Base-by-base conservation (phyloP, 1,140 invertebrate genomes). In the Alviniconcha marisindica region DNA sequence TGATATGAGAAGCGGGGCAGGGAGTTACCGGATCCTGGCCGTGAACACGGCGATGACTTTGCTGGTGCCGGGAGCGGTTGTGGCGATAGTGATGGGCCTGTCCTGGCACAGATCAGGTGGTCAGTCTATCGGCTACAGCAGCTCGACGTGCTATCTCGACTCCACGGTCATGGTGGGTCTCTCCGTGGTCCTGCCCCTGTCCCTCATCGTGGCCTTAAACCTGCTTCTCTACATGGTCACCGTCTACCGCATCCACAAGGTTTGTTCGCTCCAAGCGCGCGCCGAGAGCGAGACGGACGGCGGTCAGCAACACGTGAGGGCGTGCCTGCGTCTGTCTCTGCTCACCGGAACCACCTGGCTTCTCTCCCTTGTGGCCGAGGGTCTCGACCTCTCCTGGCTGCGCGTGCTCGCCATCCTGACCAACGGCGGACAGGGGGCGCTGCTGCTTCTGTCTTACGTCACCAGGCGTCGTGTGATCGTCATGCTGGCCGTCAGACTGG, bases 301-400 rank as follows among this genome's bases (percentile, higher is more conserved):
- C n/a, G 7, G 14, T 24, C 44, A n/a, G 24, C 76, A 82, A 12
- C 54, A 85, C 66, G 79, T 86, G 10, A 40, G 24, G 40, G 83
- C 87, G 31, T 87, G 83, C 79, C n/a, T 84, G 12, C 84, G 85
- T 33, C 48, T 88, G 5, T 86, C 82, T 1, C 71, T 24, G 10
- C 87, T 95, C 28, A 94, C 94, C 93, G 95, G 95, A 5, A 84
- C 95, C 10, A 93, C 94, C 7, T 95, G 95, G 95, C 91, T 93
- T 14, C 82, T 93, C 31, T 94, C 94, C 24, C 88, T 95, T 12
- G 81, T 94, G 0, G 94, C 94, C 0, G 93, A 92, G 12, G 91
- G 92, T 21, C 81, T 94, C 0, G 92, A 94, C 77, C 84, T 92
- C n/a, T 87, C 91, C 51, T 88, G 89, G 31, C 87, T 95, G 24